Conservation (phyloP, 2,113 vertebrate genomes). For the Callionymus lyra region DNA sequence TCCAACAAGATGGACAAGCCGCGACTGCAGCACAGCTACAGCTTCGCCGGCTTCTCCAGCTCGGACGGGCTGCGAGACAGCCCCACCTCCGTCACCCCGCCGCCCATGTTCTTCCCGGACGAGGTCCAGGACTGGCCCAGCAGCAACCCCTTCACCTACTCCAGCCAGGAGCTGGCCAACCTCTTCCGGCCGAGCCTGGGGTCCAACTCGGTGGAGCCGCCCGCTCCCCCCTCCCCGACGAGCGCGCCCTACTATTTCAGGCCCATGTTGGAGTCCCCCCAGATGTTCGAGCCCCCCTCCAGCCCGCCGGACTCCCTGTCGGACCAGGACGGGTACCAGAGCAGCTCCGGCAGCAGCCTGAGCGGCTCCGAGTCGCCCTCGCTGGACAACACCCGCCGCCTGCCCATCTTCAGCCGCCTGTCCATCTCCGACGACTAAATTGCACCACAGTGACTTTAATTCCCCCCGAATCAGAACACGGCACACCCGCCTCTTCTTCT, state of each 20-base stretch:
- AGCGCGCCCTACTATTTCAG: conserved; percentile 80
- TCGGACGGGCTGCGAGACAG: conserved; percentile 87
- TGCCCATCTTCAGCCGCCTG: conserved; percentile 99
- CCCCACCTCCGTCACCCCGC: conserved; percentile 93
- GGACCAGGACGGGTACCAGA: conserved; percentile 97
- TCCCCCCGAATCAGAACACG: conserved; percentile 48
- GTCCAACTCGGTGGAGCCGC: conserved; percentile 68
- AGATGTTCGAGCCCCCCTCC: conserved; percentile 83
- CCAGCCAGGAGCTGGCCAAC: conserved; percentile 97
- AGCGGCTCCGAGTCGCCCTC: conserved; percentile 91
- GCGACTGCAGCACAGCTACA: conserved; percentile 97
- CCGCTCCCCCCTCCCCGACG: conserved; percentile 72
- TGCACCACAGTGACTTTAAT: conserved; percentile 18
- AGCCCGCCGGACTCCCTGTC: conserved; percentile 95
- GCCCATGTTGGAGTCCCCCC: conserved; percentile 88
- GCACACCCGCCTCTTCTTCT: conserved; percentile 46
- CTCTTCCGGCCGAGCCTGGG: conserved; percentile 86
- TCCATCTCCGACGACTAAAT: conserved; percentile 94
- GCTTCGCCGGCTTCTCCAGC: conserved; percentile 89
- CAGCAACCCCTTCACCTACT: conserved; percentile 96
- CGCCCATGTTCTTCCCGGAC: conserved; percentile 85
- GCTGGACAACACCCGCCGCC: conserved; percentile 91
- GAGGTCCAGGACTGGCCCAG: conserved; percentile 86
- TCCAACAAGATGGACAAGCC: conserved; percentile 78
- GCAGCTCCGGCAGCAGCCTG: conserved; percentile 91